Conservation (phyloP, 2,888 invertebrate species). For the Hemithea aestivaria region DNA sequence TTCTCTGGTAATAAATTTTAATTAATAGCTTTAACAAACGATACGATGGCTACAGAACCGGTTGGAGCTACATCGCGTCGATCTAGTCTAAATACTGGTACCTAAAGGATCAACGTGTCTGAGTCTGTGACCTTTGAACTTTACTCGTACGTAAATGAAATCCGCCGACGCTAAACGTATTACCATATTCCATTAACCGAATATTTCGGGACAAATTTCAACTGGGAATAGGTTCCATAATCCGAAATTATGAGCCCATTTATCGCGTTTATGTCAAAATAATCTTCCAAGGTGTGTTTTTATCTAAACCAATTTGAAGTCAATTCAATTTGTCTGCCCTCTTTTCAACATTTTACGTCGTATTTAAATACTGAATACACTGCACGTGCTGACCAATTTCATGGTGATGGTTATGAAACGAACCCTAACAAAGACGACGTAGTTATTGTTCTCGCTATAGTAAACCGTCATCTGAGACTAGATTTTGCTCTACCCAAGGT, state of each 20-base stretch:
- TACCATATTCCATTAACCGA: conserved; percentile 27
- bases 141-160: conserved; percentile 20
- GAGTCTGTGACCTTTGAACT: conserved; percentile 19
- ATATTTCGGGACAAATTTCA: conserved; percentile 29
- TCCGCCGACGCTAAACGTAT: conserved; percentile 22
- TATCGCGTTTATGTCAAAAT: conserved; percentile 20
- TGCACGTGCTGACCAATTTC: conserved; percentile 52
- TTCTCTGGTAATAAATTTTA: neutral
- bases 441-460: conserved; percentile 53
- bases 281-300: conserved; percentile 22
- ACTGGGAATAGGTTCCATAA: conserved; percentile 24
- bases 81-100: neutral
- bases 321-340: conserved; percentile 10
- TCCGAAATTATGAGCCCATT: conserved; percentile 23
- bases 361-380: conserved; percentile 21
- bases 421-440: conserved; percentile 49
- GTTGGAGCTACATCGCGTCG: conserved; percentile 1
- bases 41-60: neutral
- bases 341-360: conserved; percentile 19
- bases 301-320: conserved; percentile 17
- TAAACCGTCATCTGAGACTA: conserved; percentile 44
- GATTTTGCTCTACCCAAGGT: conserved; percentile 50
- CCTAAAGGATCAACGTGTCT: conserved; percentile 6
- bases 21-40: neutral
- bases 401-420: conserved; percentile 39